These are phyloP conservation scores for Coryphaenoides rupestris DNA, from an alignment of 2,113 vertebrate species.

Conservation along the genomic window DNA sequence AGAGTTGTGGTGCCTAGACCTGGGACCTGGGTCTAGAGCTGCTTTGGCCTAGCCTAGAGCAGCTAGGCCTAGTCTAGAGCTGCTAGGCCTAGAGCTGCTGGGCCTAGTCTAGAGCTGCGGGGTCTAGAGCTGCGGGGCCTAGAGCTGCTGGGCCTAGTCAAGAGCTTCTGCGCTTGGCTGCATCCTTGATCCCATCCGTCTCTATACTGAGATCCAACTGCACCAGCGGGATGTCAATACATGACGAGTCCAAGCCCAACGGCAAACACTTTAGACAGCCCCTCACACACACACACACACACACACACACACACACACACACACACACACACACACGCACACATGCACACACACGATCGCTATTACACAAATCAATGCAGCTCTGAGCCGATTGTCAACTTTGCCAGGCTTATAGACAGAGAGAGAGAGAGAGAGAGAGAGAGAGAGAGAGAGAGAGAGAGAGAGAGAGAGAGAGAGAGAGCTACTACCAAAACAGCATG, in stretches of 20 bases:
- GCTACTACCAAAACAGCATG: constrained; percentile 20
- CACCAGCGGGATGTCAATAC: constrained; percentile 47
- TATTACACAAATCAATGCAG: constrained; percentile 51
- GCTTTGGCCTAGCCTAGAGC: no score
- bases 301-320: constrained; percentile 27
- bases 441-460: no score
- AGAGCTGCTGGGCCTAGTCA: no score
- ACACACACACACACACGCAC: constrained; percentile 18
- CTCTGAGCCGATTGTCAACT: constrained; percentile 32
- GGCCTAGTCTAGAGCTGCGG: no score
- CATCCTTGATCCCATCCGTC: constrained; percentile 41
- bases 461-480: neutral
- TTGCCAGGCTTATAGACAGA: constrained; percentile 9
- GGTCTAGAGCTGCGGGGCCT: no score
- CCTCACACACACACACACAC: neutral
- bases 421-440: no score
- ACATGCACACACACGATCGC: constrained; percentile 33
- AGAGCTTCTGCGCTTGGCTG: no score
- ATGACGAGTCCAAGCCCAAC: constrained; percentile 45
- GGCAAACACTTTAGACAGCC: constrained; percentile 46
- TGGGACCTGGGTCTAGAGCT: no score
- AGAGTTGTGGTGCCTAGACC: no score
- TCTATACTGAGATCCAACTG: constrained; percentile 24
- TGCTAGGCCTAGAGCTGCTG: no score
- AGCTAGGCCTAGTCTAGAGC: no score